Base-by-base conservation (phyloP, 2,888 invertebrate species). In the Latrodectus hesperus region DNA sequence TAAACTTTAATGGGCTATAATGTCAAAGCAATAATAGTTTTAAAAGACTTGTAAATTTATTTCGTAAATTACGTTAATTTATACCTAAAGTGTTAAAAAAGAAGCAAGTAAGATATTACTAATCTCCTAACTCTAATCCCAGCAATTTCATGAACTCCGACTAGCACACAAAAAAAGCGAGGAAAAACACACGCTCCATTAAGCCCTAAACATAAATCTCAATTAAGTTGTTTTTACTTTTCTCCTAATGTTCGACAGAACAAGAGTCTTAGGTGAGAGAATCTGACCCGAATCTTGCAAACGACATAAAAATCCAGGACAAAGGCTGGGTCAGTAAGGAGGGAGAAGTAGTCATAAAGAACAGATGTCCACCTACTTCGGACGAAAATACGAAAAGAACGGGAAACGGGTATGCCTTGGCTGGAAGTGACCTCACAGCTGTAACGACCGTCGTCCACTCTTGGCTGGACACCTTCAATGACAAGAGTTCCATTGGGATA, bases 371-470 rank as follows among this genome's bases (percentile, higher is more conserved):
- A 76, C 87, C 73, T 89, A 89, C 89, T 87, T 86, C 86, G 71
- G 26, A 89, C 81, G 38, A 71, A 71, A 52, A 89, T 82, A 26
- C 78, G 74, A 60, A 89, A 89, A 11, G 86, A 67, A 26, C 86
- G 68, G 4, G 80, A 72, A 11, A 79, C 83, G 8, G 86, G 83
- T 17, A 73, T 77, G 5, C 83, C 83, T 67, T 89, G 84, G 51
- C 68, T 65, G n/a, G 80, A 53, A 12, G 80, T 68, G 9, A 89
- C 89, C 70, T 89, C 89, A 52, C 90, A 90, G 64, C 86, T 89
- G 86, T 90, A 90, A 10, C 82, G 74, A 12, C 90, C 90, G 71
- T 90, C 88, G 77, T 90, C 90, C 11, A 80, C 65, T 73, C 86
- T 70, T 11, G 81, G 86, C 53, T 90, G 89, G 1, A 90, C 88